Evolutionary conservation across 2,888 invertebrate genomes (phyloP).

Genomic region (Machimus rusticus): DNA sequence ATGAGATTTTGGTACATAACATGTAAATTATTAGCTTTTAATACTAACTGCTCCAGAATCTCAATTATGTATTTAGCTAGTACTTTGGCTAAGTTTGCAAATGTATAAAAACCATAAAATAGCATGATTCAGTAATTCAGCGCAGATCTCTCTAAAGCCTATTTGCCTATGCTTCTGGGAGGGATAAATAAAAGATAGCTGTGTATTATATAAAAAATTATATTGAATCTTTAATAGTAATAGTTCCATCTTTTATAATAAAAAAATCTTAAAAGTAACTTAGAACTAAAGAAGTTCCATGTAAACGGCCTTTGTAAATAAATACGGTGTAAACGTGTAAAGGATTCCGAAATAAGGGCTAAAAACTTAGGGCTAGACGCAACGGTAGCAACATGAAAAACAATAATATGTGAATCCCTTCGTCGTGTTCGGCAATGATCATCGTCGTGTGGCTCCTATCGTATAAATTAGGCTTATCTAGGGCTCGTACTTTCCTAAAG

Average conservation of each 20-base stretch:
- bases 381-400: slow-evolving; percentile 20
- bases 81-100: no score
- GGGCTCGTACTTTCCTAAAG: background rate
- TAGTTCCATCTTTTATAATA: slow-evolving; percentile 25
- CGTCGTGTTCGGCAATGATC: background rate
- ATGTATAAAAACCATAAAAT: no score
- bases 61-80: no score
- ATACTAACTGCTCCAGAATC: no score
- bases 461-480: slow-evolving; percentile 27
- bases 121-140: no score
- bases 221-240: slow-evolving; percentile 38
- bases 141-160: no score
- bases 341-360: slow-evolving; percentile 20
- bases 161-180: background rate
- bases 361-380: slow-evolving; percentile 28
- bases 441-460: background rate
- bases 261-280: slow-evolving; percentile 35
- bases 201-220: slow-evolving; percentile 31
- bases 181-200: background rate
- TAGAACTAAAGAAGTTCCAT: slow-evolving; percentile 30
- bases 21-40: no score
- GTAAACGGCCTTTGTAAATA: slow-evolving; percentile 25
- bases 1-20: no score
- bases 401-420: background rate
- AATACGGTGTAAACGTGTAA: slow-evolving; percentile 22